Evolutionary conservation across 2,888 invertebrate genomes (phyloP).

Genomic region (Trissolcus brochymenae): DNA sequence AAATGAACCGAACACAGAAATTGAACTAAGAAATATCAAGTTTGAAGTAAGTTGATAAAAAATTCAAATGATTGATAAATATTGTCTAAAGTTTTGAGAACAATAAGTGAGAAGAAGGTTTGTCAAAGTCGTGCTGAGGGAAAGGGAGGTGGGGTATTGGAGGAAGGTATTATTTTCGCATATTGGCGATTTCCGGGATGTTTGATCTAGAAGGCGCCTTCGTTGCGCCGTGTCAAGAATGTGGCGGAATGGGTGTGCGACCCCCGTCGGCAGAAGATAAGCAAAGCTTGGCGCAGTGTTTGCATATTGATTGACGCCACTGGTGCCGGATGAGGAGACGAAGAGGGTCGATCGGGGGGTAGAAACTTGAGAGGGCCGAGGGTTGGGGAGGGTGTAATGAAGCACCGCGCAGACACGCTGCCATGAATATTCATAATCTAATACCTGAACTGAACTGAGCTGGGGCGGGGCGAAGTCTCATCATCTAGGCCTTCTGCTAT

Average conservation of each 20-base stretch:
- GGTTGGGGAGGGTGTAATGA: slow-evolving; percentile 73
- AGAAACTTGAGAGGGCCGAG: slow-evolving; percentile 55
- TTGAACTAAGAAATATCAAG: no score
- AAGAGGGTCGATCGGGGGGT: slow-evolving; percentile 53
- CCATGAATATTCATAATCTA: slow-evolving; percentile 77
- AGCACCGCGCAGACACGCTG: slow-evolving; percentile 76
- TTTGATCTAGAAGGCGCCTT: slow-evolving; percentile 52
- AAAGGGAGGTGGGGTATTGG: no score
- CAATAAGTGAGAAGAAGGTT: no score
- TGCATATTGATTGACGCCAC: slow-evolving; percentile 75
- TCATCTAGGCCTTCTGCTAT: slow-evolving; percentile 71
- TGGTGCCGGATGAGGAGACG: slow-evolving; percentile 57
- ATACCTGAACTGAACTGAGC: slow-evolving; percentile 75
- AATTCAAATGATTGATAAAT: no score
- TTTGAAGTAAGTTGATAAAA: no score
- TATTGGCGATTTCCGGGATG: slow-evolving; percentile 50
- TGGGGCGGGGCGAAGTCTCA: slow-evolving; percentile 68
- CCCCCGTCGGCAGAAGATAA: slow-evolving; percentile 68
- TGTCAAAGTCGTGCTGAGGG: no score
- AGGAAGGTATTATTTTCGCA: slow-evolving; percentile 46
- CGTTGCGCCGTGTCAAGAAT: slow-evolving; percentile 57
- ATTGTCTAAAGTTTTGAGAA: no score
- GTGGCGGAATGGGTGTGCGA: slow-evolving; percentile 54
- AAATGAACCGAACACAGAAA: neutral
- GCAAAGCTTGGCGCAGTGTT: slow-evolving; percentile 73